Conservation (phyloP, 2,113 vertebrate species). For the Prunella fulvescens region DNA sequence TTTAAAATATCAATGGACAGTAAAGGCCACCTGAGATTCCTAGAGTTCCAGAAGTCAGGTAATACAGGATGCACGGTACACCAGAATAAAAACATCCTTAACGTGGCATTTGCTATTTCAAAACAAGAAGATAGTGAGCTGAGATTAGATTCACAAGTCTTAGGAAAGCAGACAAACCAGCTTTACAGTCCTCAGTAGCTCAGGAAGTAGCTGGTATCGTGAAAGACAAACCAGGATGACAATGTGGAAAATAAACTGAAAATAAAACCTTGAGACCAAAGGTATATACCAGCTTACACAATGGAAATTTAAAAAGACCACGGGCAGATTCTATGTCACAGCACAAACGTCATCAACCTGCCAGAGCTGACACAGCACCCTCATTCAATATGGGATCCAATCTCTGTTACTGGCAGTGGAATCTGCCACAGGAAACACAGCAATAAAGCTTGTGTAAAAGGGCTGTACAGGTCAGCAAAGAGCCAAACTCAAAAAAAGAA, state of each 20-base stretch:
- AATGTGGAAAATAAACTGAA: background rate
- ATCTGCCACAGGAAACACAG: background rate
- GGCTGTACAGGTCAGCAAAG: background rate
- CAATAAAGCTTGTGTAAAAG: background rate
- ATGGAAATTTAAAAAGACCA: background rate
- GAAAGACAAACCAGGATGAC: background rate
- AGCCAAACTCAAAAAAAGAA: background rate
- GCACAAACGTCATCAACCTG: background rate
- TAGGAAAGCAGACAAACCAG: background rate
- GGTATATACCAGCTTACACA: background rate
- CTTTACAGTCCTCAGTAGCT: background rate
- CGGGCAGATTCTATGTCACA: rapidly evolving
- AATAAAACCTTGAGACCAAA: background rate
- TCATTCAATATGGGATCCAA: rapidly evolving
- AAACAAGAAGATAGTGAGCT: background rate
- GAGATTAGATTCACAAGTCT: background rate
- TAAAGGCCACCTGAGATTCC: background rate
- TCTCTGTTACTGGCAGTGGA: background rate
- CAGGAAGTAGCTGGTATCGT: background rate
- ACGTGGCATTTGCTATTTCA: background rate
- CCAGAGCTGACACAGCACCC: background rate
- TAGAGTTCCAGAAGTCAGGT: background rate
- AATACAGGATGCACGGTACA: background rate
- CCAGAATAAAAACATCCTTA: background rate
- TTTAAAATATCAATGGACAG: background rate